Percentiles rank a stretch among this genome's conserved stretches.
phyloP scores from a whole-genome alignment of 2,113 vertebrate genomes.

The Thamnophis sirtalis region DNA sequence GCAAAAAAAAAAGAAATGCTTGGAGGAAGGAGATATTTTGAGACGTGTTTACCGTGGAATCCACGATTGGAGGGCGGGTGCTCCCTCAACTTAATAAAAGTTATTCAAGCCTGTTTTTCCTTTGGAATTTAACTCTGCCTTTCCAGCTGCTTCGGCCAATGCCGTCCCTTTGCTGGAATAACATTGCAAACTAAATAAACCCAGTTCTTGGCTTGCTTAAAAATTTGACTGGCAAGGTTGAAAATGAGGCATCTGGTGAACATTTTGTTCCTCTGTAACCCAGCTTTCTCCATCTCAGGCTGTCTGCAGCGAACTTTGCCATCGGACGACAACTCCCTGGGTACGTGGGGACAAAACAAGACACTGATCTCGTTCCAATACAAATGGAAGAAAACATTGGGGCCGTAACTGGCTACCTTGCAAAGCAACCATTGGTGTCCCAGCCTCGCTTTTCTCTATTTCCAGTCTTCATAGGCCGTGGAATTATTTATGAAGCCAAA shows the following conservation, averaged over 20 bases:
- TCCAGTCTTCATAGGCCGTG: not conserved
- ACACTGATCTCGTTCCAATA: not conserved
- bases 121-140: slow-evolving; percentile 13
- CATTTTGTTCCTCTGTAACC: not conserved
- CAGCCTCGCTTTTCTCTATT: not conserved
- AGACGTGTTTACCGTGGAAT: not conserved
- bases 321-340: not conserved
- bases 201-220: not conserved
- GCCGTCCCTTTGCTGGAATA: not conserved
- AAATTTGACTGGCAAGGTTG: not conserved
- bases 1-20: not conserved
- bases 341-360: not conserved
- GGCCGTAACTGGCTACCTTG: not conserved
- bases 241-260: not conserved
- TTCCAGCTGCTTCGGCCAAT: slow-evolving; percentile 9
- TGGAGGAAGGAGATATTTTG: slow-evolving; percentile 1
- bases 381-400: not conserved
- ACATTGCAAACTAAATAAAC: not conserved
- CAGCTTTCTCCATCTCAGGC: not conserved
- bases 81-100: not conserved
- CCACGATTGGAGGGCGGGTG: not conserved
- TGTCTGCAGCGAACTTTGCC: no score
- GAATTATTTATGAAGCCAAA: not conserved
- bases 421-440: not conserved
- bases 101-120: slow-evolving; percentile 1